phyloP scores from a whole-genome alignment of 1,140 invertebrate species.

The Latrodectus geometricus region DNA sequence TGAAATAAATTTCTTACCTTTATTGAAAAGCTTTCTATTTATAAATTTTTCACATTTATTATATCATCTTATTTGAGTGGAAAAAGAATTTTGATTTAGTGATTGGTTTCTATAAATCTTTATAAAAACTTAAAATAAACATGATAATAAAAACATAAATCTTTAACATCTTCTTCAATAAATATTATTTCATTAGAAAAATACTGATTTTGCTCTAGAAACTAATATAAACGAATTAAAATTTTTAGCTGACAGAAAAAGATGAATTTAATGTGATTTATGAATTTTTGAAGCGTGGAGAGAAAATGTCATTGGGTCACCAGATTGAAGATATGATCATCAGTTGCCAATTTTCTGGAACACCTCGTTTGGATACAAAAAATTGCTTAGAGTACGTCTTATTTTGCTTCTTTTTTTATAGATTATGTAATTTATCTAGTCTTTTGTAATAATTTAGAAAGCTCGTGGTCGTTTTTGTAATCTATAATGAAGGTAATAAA shows the following conservation, averaged over 20 bases:
- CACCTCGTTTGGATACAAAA: slow-evolving; percentile 2
- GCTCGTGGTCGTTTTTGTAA: no score
- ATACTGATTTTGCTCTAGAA: neutral
- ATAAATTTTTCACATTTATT: no score
- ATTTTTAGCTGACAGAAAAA: slow-evolving; percentile 8
- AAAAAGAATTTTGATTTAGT: no score
- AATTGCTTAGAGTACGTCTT: slow-evolving; percentile 17
- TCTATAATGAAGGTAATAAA: no score
- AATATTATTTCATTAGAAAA: neutral
- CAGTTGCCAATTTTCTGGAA: slow-evolving; percentile 30
- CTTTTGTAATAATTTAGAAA: no score
- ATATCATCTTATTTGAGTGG: no score
- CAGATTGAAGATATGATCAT: slow-evolving; percentile 44
- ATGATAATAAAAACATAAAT: no score
- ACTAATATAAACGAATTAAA: neutral
- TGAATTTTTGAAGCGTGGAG: neutral
- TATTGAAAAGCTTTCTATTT: no score
- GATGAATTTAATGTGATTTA: slow-evolving; percentile 34
- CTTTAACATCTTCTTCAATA: neutral
- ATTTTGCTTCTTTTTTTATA: neutral
- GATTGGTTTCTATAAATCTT: no score
- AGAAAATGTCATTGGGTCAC: slow-evolving; percentile 28
- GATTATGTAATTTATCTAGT: no score
- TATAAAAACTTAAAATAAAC: no score
- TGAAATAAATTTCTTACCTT: no score